phyloP scores from a whole-genome alignment of 2,797 vertebrate genomes.

The Perodicticus potto region DNA sequence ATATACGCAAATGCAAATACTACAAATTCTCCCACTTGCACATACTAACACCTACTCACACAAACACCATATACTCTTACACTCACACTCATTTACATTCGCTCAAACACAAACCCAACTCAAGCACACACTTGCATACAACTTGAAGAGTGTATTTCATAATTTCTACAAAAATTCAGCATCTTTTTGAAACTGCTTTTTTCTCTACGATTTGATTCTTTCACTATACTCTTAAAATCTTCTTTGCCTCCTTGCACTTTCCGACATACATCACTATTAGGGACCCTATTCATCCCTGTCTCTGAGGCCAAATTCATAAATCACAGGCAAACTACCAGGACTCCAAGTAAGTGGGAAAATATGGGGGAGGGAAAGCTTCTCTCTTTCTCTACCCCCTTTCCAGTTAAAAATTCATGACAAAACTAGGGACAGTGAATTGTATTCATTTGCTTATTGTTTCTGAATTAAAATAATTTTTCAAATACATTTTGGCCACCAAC shows the following conservation, averaged over 20 bases:
- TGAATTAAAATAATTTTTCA: constrained; percentile 48
- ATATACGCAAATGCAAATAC: background rate
- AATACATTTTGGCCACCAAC: background rate
- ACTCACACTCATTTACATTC: background rate
- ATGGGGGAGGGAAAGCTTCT: background rate
- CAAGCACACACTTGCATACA: background rate
- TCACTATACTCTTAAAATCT: background rate
- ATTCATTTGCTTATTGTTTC: background rate
- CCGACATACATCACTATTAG: background rate
- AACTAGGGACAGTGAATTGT: background rate
- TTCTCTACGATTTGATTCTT: background rate
- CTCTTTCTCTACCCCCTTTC: background rate
- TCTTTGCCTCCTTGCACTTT: background rate
- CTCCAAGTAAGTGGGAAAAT: background rate
- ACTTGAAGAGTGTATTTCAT: background rate
- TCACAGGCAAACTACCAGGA: background rate
- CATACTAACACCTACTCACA: background rate
- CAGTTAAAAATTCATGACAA: constrained; percentile 14
- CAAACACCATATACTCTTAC: background rate
- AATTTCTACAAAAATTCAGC: constrained; percentile 15
- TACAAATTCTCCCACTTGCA: background rate
- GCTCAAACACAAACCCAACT: background rate
- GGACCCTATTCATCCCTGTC: background rate
- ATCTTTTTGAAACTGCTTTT: constrained; percentile 22
- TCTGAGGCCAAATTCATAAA: constrained; percentile 2